These are phyloP conservation scores for Nasua narica DNA, from an alignment of 2,797 vertebrate genomes.

Conservation along the genomic window DNA sequence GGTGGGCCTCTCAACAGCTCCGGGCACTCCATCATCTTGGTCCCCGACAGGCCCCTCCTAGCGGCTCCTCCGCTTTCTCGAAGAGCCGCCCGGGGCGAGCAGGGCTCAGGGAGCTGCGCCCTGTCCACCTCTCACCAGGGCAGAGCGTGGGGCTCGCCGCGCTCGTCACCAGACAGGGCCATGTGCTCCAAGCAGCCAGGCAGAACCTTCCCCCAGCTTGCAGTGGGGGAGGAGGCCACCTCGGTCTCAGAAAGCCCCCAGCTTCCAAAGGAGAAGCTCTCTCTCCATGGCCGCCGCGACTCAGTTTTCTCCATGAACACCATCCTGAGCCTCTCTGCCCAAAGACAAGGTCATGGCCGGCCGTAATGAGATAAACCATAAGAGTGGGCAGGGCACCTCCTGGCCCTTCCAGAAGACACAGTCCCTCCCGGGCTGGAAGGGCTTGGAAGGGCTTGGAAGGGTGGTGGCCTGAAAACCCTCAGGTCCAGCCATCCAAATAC, in stretches of 20 bases:
- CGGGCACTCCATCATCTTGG: not conserved
- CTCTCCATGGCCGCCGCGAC: not conserved
- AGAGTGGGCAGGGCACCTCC: not conserved
- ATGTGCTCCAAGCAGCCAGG: not conserved
- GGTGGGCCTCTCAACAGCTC: not conserved
- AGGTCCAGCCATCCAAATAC: not conserved
- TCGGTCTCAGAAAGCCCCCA: not conserved
- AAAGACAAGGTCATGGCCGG: not conserved
- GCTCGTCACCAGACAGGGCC: not conserved
- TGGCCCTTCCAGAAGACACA: constrained; percentile 12
- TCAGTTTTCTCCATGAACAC: not conserved
- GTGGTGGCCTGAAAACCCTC: not conserved
- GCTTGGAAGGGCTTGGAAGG: not conserved
- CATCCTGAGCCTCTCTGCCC: not conserved
- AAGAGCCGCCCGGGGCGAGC: not conserved
- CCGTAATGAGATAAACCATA: not conserved
- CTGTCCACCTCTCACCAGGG: not conserved
- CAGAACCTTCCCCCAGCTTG: not conserved
- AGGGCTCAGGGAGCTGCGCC: accelerated
- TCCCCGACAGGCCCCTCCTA: not conserved
- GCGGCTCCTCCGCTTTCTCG: not conserved
- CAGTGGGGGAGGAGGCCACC: not conserved
- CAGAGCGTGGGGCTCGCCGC: not conserved
- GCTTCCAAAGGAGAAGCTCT: not conserved
- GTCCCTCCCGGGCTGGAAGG: not conserved